Evolutionary conservation across 2,113 vertebrate genomes (phyloP).

Genomic region (Pelobates fuscus): DNA sequence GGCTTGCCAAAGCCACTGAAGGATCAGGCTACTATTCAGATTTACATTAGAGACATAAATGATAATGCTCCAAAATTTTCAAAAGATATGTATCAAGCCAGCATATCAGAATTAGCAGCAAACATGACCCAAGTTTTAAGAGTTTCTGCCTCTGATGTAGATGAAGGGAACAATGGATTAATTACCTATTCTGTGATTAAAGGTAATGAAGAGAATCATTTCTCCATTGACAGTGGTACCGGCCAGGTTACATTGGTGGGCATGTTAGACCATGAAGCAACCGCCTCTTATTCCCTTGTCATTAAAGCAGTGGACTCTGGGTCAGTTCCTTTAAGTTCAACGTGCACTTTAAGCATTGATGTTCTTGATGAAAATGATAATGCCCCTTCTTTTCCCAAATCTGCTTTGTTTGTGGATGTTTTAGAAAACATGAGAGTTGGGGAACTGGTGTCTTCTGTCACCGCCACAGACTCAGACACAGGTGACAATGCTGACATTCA

Average conservation of each 20-base stretch:
- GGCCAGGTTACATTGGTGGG: constrained; percentile 92
- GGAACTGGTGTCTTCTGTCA: constrained; percentile 90
- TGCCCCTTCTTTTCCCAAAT: constrained; percentile 86
- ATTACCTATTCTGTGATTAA: constrained; percentile 82
- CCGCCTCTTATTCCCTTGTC: constrained; percentile 82
- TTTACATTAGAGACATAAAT: constrained; percentile 93
- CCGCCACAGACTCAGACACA: constrained; percentile 88
- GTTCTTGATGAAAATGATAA: constrained; percentile 97
- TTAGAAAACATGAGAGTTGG: constrained; percentile 95
- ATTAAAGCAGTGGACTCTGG: constrained; percentile 90
- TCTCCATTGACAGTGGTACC: constrained; percentile 79
- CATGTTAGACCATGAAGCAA: constrained; percentile 88
- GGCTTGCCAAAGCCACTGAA: constrained; percentile 92
- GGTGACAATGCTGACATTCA: constrained; percentile 92
- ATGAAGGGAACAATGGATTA: constrained; percentile 88
- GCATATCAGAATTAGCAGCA: constrained; percentile 86
- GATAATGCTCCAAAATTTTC: constrained; percentile 94
- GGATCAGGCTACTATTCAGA: constrained; percentile 93
- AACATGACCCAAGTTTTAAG: constrained; percentile 90
- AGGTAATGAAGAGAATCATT: constrained; percentile 90
- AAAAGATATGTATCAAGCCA: constrained; percentile 94
- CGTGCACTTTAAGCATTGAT: constrained; percentile 85
- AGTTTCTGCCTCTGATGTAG: constrained; percentile 92
- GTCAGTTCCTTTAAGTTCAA: constrained; percentile 74
- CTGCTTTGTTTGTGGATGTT: constrained; percentile 84